Percentiles rank a stretch among this genome's conserved stretches.
Evolutionary conservation across 2,113 vertebrate genomes (phyloP).

Genomic region (Irena cyanogastra): DNA sequence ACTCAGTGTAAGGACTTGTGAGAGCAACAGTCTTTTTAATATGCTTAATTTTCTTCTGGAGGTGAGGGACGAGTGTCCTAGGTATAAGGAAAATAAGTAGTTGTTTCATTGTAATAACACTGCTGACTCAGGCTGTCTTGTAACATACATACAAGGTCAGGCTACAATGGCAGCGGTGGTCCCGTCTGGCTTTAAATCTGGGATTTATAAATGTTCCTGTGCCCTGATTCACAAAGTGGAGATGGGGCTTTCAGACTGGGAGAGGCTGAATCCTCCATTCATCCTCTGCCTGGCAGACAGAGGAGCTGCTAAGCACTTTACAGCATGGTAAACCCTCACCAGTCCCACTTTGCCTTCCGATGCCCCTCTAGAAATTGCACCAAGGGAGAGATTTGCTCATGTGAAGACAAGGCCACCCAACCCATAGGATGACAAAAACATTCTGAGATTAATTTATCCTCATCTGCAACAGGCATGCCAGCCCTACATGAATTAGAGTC

Average conservation of each 20-base stretch:
- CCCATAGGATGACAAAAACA: not conserved
- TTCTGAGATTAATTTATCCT: not conserved
- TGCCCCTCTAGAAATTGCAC: not conserved
- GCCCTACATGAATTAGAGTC: not conserved
- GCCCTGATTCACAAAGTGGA: not conserved
- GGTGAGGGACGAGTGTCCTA: not conserved
- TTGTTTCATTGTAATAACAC: not conserved
- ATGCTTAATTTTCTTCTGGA: not conserved
- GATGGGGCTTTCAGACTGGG: not conserved
- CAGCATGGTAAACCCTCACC: not conserved
- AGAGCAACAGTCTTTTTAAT: not conserved
- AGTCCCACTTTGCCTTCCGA: not conserved
- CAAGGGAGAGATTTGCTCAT: not conserved
- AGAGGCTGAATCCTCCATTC: not conserved
- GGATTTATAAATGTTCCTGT: not conserved
- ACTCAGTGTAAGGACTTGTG: not conserved
- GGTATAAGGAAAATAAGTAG: not conserved
- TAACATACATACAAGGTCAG: too few relatives aligned
- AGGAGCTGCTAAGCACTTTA: not conserved
- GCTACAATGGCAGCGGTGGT: accelerated
- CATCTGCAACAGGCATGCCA: not conserved
- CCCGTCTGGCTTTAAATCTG: not conserved
- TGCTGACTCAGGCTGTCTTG: not conserved
- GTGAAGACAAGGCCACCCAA: accelerated
- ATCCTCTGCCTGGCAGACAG: not conserved